Conservation (phyloP, 1,140 invertebrate species). For the Drosophila sproati region DNA sequence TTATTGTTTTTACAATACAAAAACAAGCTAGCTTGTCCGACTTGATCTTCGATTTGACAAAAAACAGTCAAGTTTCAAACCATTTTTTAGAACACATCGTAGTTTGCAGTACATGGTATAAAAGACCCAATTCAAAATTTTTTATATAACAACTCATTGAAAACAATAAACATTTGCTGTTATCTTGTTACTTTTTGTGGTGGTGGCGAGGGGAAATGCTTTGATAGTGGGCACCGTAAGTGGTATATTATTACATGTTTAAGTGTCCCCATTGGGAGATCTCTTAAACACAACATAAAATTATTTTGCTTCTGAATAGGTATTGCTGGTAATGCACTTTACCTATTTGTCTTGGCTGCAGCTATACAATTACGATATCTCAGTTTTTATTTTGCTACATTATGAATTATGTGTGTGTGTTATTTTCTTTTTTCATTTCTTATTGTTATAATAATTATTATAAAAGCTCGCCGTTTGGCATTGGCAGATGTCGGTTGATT, state of each 20-base stretch:
- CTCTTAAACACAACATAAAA: slow-evolving; percentile 17
- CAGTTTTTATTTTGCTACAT: slow-evolving; percentile 5
- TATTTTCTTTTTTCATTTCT: not conserved
- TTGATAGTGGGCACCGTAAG: slow-evolving; percentile 24
- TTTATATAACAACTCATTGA: slow-evolving; percentile 16
- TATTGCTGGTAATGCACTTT: slow-evolving; percentile 18
- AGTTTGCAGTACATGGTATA: slow-evolving; percentile 65
- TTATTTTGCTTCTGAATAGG: not conserved
- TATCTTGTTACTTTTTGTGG: not conserved
- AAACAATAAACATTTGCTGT: slow-evolving; percentile 12
- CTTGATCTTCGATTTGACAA: slow-evolving; percentile 64
- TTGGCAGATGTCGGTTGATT: slow-evolving; percentile 58
- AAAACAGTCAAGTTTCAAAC: slow-evolving; percentile 72
- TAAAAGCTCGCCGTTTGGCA: slow-evolving; percentile 51
- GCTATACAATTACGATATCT: slow-evolving; percentile 6
- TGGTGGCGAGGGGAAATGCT: slow-evolving; percentile 26
- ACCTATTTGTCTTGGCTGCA: slow-evolving; percentile 11
- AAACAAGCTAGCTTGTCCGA: slow-evolving; percentile 57
- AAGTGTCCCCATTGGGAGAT: not conserved
- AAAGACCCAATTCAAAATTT: slow-evolving; percentile 37
- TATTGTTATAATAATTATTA: slow-evolving; percentile 10
- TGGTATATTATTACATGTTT: not conserved
- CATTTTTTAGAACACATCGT: slow-evolving; percentile 72
- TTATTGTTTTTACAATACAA: slow-evolving; percentile 51
- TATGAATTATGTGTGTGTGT: slow-evolving; percentile 1